Evolutionary conservation across 2,888 invertebrate species (phyloP), one percentile per base, ranked within the genome.

Genomic region (Acanthosepion lycidas): DNA sequence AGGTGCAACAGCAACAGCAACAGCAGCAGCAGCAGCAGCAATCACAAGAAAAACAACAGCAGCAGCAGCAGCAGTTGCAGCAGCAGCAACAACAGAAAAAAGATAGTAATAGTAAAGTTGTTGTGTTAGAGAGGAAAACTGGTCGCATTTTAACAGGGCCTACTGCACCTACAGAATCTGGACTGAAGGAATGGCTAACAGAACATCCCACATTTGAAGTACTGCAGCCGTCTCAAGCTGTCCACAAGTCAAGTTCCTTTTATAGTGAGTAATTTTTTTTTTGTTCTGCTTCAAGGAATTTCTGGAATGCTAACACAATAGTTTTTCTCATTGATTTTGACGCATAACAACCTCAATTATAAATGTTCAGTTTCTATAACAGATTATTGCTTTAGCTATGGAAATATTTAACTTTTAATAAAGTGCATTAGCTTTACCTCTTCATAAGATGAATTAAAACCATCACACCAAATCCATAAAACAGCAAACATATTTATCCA

Each of bases 201-300:
- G 98, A 98, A 96, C 98, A 99, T 98, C 99, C 99, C 6, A 98
- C 98, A 0, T 99, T 98, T 97, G 99, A 99, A 98, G 98, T 99
- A 0, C 98, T 99, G 12, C 96, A 96, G 94, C 97, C 97, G 15
- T 94, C 94, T 28, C 42, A 55, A 59, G 51, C 51, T 51, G 51
- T 93, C 6, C 48, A 42, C 94, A 94, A 94, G 15, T 28, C 94
- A 59, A 53, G 33, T 8, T 33, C 94, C 15, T 94, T 94, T 94
- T 94, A 64, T 94, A 42, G 94, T 94, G 48, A 92, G 53, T 93
- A 33, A n/a, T 51, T 4, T 15, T n/a, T 33, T n/a, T 78, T 78
- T 6, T 59, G 6, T 6, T 59, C 20, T 59, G 59, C 23, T 59
- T 20, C 23, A 23, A 5, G 23, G 23, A 23, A 23, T 18, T 55